Base-by-base conservation (phyloP, 2,113 vertebrate species). In the Alethe castanea region DNA sequence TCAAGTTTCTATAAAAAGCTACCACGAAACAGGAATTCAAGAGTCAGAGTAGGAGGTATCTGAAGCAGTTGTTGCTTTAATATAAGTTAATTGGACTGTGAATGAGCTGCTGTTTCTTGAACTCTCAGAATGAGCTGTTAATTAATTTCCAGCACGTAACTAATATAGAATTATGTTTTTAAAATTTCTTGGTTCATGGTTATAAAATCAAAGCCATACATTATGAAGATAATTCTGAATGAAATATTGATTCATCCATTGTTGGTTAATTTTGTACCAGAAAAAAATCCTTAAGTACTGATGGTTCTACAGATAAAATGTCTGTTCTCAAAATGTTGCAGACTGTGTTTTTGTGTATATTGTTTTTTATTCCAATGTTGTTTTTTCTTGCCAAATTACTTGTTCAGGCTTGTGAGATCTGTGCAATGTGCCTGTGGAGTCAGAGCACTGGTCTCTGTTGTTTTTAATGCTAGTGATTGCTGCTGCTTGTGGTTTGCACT, bases 401-500 rank as follows among this genome's bases (percentile, higher is more conserved):
- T 36, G 24, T 40, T 76, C 2, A 6, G 67, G n/a, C 40, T 84
- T 52, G 33, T 74, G 82, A 83, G 24, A 25, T 19, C 20, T 28
- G 7, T 69, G 42, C 59, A 38, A 9, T 0, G 0, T 60, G 83
- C 15, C 45, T 11, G 0, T 77, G 54, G 24, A 33, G 16, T 53
- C n/a, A 19, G 33, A 78, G 44, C 48, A 1, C n/a, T 35, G 26
- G 8, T 67, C 14, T n/a, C 56, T 0, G 0, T 19, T 33, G 18
- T 52, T 88, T 73, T 81, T 64, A 50, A 48, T 45, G 28, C 28
- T 54, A 40, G 8, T 53, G 35, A 74, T 91, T 92, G 26, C 38
- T 36, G 35, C 38, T 64, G 35, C 36, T 56, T 66, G 12, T 24
- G 38, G 79, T 59, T 81, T 86, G 78, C 45, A 59, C 9, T 6